Evolutionary conservation across 2,797 vertebrate species (phyloP).

Genomic region (Crocodylus rhombifer): DNA sequence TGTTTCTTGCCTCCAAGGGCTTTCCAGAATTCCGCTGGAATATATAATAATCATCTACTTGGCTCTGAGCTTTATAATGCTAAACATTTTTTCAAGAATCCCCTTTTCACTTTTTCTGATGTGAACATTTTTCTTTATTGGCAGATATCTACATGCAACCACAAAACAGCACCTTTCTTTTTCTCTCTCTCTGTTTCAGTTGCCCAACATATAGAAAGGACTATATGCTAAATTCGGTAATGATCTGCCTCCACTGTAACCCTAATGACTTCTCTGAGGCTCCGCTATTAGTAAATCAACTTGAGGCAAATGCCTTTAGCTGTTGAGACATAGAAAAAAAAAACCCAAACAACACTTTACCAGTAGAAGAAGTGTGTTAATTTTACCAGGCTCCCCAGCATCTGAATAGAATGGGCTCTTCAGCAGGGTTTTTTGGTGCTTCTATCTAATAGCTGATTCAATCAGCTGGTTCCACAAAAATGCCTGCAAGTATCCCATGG

Average conservation of each 20-base stretch:
- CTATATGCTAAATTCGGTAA: background rate
- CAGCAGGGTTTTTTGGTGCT: too few species aligned
- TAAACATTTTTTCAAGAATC: conserved; percentile 7
- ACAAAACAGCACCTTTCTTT: background rate
- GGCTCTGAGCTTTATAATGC: background rate
- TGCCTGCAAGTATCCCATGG: too few species aligned
- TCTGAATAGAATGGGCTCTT: background rate
- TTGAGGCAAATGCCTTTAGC: too few species aligned
- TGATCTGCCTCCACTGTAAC: background rate
- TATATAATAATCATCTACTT: conserved; percentile 33
- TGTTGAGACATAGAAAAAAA: too few species aligned
- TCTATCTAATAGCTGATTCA: too few species aligned
- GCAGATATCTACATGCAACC: background rate
- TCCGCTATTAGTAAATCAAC: background rate
- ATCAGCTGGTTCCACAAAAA: too few species aligned
- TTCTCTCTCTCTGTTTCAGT: background rate
- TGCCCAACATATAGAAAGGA: background rate
- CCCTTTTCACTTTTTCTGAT: background rate
- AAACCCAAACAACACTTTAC: too few species aligned
- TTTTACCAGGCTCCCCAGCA: too few species aligned
- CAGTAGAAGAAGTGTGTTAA: too few species aligned
- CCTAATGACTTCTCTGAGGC: background rate
- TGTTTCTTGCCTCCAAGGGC: conserved; percentile 85
- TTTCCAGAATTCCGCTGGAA: conserved; percentile 88
- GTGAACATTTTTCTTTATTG: background rate